Base-by-base conservation (phyloP, 1,140 invertebrate genomes). In the Halesus radiatus region DNA sequence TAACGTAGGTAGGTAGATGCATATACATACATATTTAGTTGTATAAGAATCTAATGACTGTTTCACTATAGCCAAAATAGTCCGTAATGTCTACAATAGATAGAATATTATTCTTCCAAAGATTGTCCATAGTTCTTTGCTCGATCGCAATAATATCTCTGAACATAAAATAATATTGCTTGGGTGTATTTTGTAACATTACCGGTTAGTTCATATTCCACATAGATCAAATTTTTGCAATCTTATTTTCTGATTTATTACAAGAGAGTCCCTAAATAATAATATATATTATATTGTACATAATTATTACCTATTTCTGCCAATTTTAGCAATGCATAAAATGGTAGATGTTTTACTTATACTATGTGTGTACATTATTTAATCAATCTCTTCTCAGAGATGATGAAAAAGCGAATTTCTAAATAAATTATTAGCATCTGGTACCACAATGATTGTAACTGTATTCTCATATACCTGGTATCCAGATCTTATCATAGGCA, bases 351-450 rank as follows among this genome's bases (percentile, higher is more conserved):
- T 18, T 58, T 56, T 56, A 75, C 72, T n/a, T 75, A 8, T 73
- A 52, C 37, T 45, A 76, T 75, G 73, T 50, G 64, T 76, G 75
- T 76, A 79, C 53, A 79, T 78, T 76, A 76, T 66, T 79, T 74
- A 62, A 7, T 74, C 70, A 29, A 66, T 77, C 74, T 74, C 76
- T 79, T 79, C 50, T 78, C 45, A 68, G 78, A 62, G 52, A 76
- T 70, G 58, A 77, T 70, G 75, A 81, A 79, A 83, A 83, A 83
- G 82, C 82, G 82, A 80, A 83, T 83, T 83, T 83, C 82, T 83
- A 83, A 83, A 83, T 83, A 80, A 83, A 83, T 75, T 80, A 81
- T 81, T 75, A 58, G 76, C 76, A 58, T 83, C 80, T 81, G 82
- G 82, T 83, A 81, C 82, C 82, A 81, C 72, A 58, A 79, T 80